Base-by-base conservation (phyloP, 1,140 invertebrate genomes). In the Akabosia matsudoensis region DNA sequence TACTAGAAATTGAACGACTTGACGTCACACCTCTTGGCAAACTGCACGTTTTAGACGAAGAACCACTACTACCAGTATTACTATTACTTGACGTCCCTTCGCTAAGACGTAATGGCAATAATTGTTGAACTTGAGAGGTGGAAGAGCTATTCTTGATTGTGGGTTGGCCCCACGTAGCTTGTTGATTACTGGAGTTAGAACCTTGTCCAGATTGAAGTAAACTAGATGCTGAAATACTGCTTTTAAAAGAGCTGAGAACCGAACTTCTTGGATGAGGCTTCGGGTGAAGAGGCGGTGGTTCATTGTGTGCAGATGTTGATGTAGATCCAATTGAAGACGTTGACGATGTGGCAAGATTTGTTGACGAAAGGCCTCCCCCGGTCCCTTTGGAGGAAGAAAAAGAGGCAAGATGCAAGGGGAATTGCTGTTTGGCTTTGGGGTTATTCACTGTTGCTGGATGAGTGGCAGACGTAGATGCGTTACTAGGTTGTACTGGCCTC, bases 371-470 rank as follows among this genome's bases (percentile, higher is more conserved):
- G 70, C 72, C 34, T 71, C 76, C 26, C 64, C 70, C 71, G 24
- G 1, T 4, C 24, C 28, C 16, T 78, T 80, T 80, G 2, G 76
- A 72, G 10, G 79, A 76, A 3, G 79, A 78, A 13, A 70, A 75
- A 3, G 70, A 34, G 1, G 80, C 80, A 24, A 81, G 74, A 71
- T 78, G 75, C 1, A 80, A 64, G 14, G 80, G 80, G 1, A 81
- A 70, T 64, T 81, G 80, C 30, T 81, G 80, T 45, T 77, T 79
- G 14, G 72, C 37, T 30, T 33, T 51, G 10, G 22, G 22, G 7
- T 18, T 22, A 22, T 45, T 45, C 1, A 3, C 30, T 54, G 30
- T 33, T 1, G 34, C 13, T 30, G 26, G 31, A 28, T 74, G 73
- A 0, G 34, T 30, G n/a, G 26, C 28, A 22, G 56, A 56, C 1